phyloP scores from a whole-genome alignment of 2,888 invertebrate genomes.

The Volucella inflata region DNA sequence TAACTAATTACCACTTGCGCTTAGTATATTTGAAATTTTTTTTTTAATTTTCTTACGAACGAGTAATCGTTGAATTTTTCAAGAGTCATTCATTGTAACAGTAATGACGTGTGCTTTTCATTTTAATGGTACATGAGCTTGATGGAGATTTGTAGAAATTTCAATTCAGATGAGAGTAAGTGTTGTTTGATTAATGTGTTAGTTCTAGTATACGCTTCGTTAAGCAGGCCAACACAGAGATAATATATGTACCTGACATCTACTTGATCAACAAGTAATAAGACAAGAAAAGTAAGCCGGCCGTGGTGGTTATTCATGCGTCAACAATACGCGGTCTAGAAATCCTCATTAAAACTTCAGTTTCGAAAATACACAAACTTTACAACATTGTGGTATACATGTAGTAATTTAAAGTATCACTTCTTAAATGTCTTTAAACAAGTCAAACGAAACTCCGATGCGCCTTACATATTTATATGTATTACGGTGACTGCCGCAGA shows the following conservation, averaged over 20 bases:
- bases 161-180: slow-evolving; percentile 30
- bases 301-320: slow-evolving; percentile 8
- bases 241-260: not conserved
- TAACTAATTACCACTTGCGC: slow-evolving; percentile 51
- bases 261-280: not conserved
- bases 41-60: not conserved
- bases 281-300: not conserved
- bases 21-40: not conserved
- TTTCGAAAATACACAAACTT: too few relatives aligned
- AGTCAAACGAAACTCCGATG: too few relatives aligned
- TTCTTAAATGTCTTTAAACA: too few relatives aligned
- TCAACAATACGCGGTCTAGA: too few relatives aligned
- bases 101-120: not conserved
- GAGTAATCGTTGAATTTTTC: slow-evolving; percentile 22
- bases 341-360: too few relatives aligned
- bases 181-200: slow-evolving; percentile 38
- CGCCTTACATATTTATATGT: too few relatives aligned
- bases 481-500: too few relatives aligned
- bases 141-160: slow-evolving; percentile 45
- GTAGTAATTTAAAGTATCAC: too few relatives aligned
- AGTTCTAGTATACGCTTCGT: slow-evolving; percentile 39
- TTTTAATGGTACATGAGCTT: slow-evolving; percentile 19
- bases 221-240: slow-evolving; percentile 16
- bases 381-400: too few relatives aligned
- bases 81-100: slow-evolving; percentile 35